Evolutionary conservation across 2,113 vertebrate genomes (phyloP), one percentile per base, ranked within the genome.

Genomic region (Jacana jacana): DNA sequence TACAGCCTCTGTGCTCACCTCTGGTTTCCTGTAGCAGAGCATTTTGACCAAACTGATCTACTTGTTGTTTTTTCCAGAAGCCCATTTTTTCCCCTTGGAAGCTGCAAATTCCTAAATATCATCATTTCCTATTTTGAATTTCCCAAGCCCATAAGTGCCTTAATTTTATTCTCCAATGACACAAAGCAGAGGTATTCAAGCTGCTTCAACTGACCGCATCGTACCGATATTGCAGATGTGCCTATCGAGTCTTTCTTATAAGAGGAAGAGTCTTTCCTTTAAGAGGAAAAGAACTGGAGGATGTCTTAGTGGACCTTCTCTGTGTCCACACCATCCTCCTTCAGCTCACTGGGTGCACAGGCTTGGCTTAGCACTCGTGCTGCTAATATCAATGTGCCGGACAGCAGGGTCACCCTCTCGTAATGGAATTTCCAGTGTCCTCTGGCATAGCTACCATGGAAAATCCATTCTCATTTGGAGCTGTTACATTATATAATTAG

Each of bases 381-480:
- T 51, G 18, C 77, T 77, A 19, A 91, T 48, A 7, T 48, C 48
- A 69, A 58, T 78, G 64, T 86, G 64, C 20, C 39, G 63, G 75
- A 40, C 6, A 17, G 89, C 61, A 88, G 66, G 85, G 55, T 54
- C 27, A 55, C 30, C 73, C 76, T 46, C 75, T 73, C 16, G 4
- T 55, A 89, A 94, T 75, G 69, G 72, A 78, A 80, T 88, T 89
- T 95, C 81, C 84, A 88, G 57, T 64, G 68, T 89, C 51, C 61
- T 79, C 72, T 94, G 60, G 49, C 40, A 88, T 9, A 81, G 65
- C 39, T 70, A 80, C 75, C 54, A 35, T 52, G 60, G 72, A 93
- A 96, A 93, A 93, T 82, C 28, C 78, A 79, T 93, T 71, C 77
- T 69, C 2, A 2, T 89, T 86, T 88, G 79, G 37, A 78, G 81